Evolutionary conservation across 2,888 invertebrate species (phyloP).

Genomic region (Patella depressa): DNA sequence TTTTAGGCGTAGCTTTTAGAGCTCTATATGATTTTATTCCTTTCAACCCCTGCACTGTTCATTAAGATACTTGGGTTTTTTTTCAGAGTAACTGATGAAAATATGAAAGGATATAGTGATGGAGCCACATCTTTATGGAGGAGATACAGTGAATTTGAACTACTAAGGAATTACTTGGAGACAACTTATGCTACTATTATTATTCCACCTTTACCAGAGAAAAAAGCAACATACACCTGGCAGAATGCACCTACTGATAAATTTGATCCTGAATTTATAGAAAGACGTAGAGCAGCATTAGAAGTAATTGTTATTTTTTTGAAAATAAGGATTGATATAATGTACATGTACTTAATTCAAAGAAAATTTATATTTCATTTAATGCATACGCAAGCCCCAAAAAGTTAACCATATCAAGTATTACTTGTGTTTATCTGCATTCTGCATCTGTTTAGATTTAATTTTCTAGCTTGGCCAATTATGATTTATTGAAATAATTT

Average conservation of each 20-base stretch:
- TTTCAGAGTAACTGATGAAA: constrained; percentile 65
- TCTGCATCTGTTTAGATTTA: too few relatives aligned
- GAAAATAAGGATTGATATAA: too few relatives aligned
- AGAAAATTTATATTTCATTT: background rate
- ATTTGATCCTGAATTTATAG: constrained; percentile 87
- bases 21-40: too few relatives aligned
- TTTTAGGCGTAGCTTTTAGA: too few relatives aligned
- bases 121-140: constrained; percentile 72
- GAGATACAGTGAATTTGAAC: constrained; percentile 88
- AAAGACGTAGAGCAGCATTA: constrained; percentile 84
- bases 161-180: constrained; percentile 83
- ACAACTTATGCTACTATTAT: constrained; percentile 85
- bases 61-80: background rate
- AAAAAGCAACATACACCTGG: constrained; percentile 81
- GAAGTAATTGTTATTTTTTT: constrained; percentile 72
- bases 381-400: background rate
- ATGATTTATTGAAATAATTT: constrained; percentile 1
- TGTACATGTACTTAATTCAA: too few relatives aligned
- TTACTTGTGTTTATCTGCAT: too few relatives aligned
- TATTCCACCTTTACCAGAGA: constrained; percentile 86
- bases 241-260: constrained; percentile 83
- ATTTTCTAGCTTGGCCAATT: background rate
- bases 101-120: constrained; percentile 65
- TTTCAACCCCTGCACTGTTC: too few relatives aligned
- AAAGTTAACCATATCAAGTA: background rate